Conservation (phyloP, 1,140 invertebrate species). For the Steinernema feltiae region DNA sequence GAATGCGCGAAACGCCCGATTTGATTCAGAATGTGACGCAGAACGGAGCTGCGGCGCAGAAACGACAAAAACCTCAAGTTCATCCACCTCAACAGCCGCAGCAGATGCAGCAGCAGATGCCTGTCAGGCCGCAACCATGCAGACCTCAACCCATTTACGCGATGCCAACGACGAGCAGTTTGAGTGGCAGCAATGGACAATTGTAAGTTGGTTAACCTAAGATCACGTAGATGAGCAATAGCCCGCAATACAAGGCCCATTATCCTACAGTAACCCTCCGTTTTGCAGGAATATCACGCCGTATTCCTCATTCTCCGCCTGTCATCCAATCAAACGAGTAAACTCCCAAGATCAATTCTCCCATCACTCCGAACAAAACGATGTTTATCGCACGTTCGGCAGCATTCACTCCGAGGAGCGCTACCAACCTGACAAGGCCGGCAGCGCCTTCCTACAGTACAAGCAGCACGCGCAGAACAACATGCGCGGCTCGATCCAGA, state of each 20-base stretch:
- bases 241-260: too few relatives aligned
- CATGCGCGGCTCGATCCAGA: slow-evolving; percentile 53
- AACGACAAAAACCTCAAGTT: not conserved
- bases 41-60: slow-evolving; percentile 11
- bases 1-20: slow-evolving; percentile 22
- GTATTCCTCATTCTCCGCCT: slow-evolving; percentile 10
- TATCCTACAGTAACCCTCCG: not conserved
- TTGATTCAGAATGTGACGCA: slow-evolving; percentile 16
- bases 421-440: slow-evolving; percentile 25
- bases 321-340: slow-evolving; percentile 9
- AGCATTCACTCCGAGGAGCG: slow-evolving; percentile 46
- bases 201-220: slow-evolving; percentile 16
- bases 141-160: slow-evolving; percentile 47
- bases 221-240: too few relatives aligned
- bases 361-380: not conserved
- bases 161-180: slow-evolving; percentile 26
- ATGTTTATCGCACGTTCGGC: slow-evolving; percentile 39
- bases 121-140: slow-evolving; percentile 47
- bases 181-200: slow-evolving; percentile 18
- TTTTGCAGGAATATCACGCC: slow-evolving; percentile 4
- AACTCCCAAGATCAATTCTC: not conserved
- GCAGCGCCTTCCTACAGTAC: slow-evolving; percentile 47
- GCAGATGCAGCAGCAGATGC: slow-evolving; percentile 14
- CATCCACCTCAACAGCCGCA: slow-evolving; percentile 16
- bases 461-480: slow-evolving; percentile 13